Base-by-base conservation (phyloP, 2,888 invertebrate species). In the Alviniconcha strummeri region DNA sequence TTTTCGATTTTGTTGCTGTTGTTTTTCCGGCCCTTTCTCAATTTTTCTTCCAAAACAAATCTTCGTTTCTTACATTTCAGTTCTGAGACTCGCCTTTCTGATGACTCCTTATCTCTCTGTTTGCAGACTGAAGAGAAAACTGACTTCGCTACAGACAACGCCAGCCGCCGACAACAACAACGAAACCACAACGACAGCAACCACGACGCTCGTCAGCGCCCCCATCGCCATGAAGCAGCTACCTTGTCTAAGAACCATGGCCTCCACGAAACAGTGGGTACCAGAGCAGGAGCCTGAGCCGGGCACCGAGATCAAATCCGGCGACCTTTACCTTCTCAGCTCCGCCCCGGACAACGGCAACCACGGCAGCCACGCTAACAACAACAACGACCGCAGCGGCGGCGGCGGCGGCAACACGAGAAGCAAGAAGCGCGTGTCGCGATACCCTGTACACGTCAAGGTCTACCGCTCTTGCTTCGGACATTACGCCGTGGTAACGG, bases 391-490 rank as follows among this genome's bases (percentile, higher is more conserved):
- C n/a, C n/a, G n/a, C 69, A 69, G n/a, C 69, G 13, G 15, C 55
- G 15, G 36, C 13, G 17, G n/a, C 52, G 13, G 54, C 13, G 52
- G 19, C 19, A 55, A 7, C 19, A n/a, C 69, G 52, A 55, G 76
- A 67, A 69, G 17, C 9, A 75, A 54, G 36, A 77, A 56, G 67
- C 64, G 78, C 5, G 56, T 52, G 54, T 54, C 74, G n/a, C 83
- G 83, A n/a, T 71, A 81, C 69, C 85, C 85, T 0, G 85, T 85
- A 54, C 77, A 78, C 77, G 85, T 85, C n/a, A 85, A 83, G 78
- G 77, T 85, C 5, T 85, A 85, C 83, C 81, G 85, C 9, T 81
- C 79, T 36, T 78, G 83, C 60, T 85, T 80, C 76, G 85, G 81
- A 56, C 85, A 83, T 75, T 85, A 83, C 69, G 85, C 85, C 6